These are phyloP conservation scores for Megalopta genalis DNA, from an alignment of 1,140 invertebrate genomes.

Conservation along the genomic window DNA sequence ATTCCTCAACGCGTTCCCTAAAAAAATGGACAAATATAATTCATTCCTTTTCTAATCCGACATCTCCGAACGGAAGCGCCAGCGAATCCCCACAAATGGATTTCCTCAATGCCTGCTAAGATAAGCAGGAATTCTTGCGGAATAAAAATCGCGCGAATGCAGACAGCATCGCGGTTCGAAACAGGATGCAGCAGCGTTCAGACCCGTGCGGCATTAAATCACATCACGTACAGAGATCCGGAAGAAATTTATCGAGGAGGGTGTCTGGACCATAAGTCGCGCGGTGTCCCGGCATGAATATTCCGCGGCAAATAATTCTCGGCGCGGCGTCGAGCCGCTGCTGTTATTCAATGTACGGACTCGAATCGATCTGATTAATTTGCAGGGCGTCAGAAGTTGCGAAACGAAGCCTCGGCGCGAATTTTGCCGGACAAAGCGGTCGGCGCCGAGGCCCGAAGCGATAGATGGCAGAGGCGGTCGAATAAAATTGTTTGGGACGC, in stretches of 20 bases:
- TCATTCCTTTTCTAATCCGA: too few species aligned
- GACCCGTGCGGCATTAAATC: neutral
- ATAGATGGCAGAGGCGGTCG: too few species aligned
- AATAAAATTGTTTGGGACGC: neutral
- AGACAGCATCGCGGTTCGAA: neutral
- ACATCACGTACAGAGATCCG: neutral
- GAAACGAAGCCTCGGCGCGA: neutral
- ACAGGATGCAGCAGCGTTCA: neutral
- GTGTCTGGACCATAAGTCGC: neutral
- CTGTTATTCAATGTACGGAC: neutral
- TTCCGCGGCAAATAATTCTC: slow-evolving; percentile 2
- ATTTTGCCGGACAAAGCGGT: slow-evolving; percentile 12
- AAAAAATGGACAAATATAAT: too few species aligned
- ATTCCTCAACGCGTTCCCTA: too few species aligned
- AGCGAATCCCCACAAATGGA: too few species aligned
- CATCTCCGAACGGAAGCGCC: too few species aligned
- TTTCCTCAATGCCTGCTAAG: too few species aligned
- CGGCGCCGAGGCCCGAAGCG: too few species aligned
- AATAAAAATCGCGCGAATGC: neutral
- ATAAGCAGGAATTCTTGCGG: too few species aligned
- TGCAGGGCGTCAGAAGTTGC: slow-evolving; percentile 8
- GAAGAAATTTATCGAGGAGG: neutral
- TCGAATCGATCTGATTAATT: slow-evolving; percentile 26
- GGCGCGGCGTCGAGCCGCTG: neutral
- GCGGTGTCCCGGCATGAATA: neutral